phyloP scores from a whole-genome alignment of 2,888 invertebrate genomes.

The Macaria liturata region DNA sequence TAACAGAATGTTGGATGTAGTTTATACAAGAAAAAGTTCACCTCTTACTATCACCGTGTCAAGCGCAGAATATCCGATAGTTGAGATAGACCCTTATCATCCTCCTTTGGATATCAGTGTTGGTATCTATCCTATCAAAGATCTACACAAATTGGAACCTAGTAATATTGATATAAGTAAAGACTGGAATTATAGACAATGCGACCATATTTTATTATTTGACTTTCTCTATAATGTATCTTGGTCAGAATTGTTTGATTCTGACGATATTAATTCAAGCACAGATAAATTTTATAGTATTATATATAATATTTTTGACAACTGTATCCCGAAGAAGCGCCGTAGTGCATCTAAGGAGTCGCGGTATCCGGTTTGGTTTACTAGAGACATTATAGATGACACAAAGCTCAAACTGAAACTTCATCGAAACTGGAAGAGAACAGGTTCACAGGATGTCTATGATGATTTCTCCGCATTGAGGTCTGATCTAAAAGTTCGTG shows the following conservation, averaged over 20 bases:
- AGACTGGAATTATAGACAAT: constrained; percentile 1
- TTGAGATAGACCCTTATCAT: background rate
- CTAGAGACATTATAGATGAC: background rate
- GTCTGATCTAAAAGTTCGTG: too few species aligned
- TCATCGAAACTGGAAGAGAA: background rate
- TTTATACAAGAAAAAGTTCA: background rate
- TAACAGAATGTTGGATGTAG: background rate
- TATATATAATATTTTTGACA: background rate
- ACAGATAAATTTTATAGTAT: background rate
- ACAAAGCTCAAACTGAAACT: background rate
- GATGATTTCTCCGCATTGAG: too few species aligned
- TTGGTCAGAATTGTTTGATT: background rate
- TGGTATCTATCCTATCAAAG: too few species aligned
- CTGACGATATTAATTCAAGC: background rate
- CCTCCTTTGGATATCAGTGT: background rate
- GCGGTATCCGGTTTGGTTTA: constrained; percentile 2
- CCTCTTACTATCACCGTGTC: too few species aligned
- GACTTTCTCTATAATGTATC: background rate
- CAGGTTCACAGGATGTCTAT: background rate
- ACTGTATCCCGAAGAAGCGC: background rate
- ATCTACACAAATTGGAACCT: background rate
- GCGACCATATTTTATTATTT: background rate
- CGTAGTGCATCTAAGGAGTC: background rate
- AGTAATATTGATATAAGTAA: background rate
- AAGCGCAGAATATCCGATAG: background rate